These are phyloP conservation scores for Vicugna pacos DNA, from an alignment of 2,113 vertebrate genomes.

Conservation along the genomic window DNA sequence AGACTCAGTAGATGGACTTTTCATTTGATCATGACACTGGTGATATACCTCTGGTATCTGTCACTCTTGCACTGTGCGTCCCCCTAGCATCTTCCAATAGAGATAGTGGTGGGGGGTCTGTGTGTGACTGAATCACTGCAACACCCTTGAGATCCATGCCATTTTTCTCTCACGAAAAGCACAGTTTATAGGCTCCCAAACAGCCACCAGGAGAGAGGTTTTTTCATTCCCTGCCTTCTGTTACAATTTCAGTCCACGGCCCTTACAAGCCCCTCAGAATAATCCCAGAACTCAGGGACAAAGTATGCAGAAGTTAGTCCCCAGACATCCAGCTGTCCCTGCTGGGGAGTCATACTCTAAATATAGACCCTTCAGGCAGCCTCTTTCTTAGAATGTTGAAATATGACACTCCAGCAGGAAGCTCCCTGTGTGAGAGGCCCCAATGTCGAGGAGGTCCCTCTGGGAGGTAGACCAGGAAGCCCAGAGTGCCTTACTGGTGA, in stretches of 20 bases:
- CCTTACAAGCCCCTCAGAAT: constrained; percentile 12
- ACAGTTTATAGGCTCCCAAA: background rate
- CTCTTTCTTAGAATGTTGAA: constrained; percentile 68
- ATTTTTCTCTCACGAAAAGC: constrained; percentile 11
- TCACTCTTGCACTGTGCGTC: background rate
- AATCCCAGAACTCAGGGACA: constrained; percentile 53
- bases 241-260: background rate
- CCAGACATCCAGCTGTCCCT: constrained; percentile 24
- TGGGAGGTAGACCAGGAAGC: constrained; percentile 30
- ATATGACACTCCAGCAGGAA: constrained; percentile 59
- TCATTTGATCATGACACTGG: background rate
- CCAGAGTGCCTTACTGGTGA: constrained; percentile 28
- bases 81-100: background rate
- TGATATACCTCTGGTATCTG: background rate
- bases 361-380: constrained; percentile 58
- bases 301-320: constrained; percentile 55
- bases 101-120: background rate
- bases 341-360: constrained; percentile 59
- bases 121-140: background rate
- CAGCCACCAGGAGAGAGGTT: background rate
- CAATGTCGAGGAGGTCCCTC: background rate
- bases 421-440: background rate
- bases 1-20: constrained; percentile 13
- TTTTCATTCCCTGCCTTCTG: constrained; percentile 16
- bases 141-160: background rate